Percentiles rank a stretch among this genome's conserved stretches.
phyloP scores from a whole-genome alignment of 2,113 vertebrate species.

The Hemichromis elongatus region DNA sequence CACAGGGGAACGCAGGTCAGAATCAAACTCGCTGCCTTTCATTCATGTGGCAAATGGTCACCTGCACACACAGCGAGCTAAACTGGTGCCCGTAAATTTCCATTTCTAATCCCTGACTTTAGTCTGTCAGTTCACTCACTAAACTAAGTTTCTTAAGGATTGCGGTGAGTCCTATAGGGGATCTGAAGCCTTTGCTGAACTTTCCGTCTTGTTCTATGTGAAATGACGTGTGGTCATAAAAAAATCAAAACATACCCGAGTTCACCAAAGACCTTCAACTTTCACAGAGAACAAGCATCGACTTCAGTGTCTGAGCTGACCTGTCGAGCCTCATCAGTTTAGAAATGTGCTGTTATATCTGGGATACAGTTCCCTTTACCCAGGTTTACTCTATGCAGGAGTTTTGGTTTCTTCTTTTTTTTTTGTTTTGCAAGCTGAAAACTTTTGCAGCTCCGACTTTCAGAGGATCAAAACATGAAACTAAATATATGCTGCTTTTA shows the following conservation, averaged over 20 bases:
- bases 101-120: background rate
- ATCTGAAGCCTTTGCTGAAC: background rate
- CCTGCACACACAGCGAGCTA: background rate
- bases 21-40: background rate
- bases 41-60: background rate
- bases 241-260: background rate
- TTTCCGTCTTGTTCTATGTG: background rate
- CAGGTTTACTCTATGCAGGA: too few relatives aligned
- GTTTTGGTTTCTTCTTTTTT: too few relatives aligned
- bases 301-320: background rate
- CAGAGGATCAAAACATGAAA: background rate
- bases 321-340: background rate
- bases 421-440: background rate
- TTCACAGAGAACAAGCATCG: background rate
- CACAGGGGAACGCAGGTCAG: background rate
- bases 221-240: background rate
- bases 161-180: background rate
- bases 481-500: background rate
- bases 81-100: background rate
- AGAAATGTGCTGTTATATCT: background rate
- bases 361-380: background rate
- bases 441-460: background rate
- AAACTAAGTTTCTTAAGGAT: background rate
- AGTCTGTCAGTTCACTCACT: background rate
- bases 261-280: background rate